These are phyloP conservation scores for Leptopilina clavipes DNA, from an alignment of 1,140 invertebrate species.

Conservation along the genomic window DNA sequence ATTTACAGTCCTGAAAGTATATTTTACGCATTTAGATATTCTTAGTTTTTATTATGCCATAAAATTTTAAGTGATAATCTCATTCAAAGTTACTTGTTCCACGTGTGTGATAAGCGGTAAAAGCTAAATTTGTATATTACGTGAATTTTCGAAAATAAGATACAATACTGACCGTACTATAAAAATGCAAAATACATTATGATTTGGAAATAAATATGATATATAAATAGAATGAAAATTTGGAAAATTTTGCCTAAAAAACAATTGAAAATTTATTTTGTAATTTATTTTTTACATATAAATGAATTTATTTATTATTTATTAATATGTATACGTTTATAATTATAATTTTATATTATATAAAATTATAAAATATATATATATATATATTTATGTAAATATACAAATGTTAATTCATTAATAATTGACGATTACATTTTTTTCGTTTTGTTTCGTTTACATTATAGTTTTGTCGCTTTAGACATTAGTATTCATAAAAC, in stretches of 20 bases:
- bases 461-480: constrained; percentile 16
- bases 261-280: neutral
- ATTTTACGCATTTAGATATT: neutral
- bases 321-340: no score
- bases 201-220: no score
- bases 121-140: constrained; percentile 8
- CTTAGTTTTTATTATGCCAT: neutral
- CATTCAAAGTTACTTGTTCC: neutral
- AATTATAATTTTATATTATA: neutral
- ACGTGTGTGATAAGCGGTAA: neutral
- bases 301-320: no score
- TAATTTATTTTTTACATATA: neutral
- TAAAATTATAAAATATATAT: neutral
- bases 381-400: neutral
- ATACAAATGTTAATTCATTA: neutral
- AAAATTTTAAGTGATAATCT: constrained; percentile 22
- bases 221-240: no score
- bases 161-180: no score
- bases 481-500: constrained; percentile 23
- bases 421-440: neutral
- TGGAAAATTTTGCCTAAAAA: neutral
- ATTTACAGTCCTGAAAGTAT: neutral
- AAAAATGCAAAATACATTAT: no score
- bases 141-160: neutral
- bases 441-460: neutral